These are phyloP conservation scores for Potamarius usumacintae DNA, from an alignment of 2,113 vertebrate species.

Conservation along the genomic window DNA sequence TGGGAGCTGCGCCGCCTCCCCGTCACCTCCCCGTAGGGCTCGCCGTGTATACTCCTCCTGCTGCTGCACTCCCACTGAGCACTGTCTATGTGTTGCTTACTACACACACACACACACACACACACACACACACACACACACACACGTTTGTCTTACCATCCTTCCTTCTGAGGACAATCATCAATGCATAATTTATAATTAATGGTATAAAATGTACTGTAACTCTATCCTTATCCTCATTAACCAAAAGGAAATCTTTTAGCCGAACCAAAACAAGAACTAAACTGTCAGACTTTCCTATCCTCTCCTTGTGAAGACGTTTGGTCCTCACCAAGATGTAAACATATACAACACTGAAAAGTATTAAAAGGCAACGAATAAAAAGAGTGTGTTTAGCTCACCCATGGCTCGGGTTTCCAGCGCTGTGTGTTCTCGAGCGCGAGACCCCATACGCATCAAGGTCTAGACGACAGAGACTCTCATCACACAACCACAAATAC, in stretches of 20 bases:
- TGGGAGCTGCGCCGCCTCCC: constrained; percentile 76
- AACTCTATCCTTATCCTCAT: background rate
- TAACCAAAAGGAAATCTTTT: background rate
- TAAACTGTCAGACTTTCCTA: background rate
- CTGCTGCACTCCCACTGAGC: constrained; percentile 71
- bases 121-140: background rate
- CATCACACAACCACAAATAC: background rate
- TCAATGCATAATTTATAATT: too few species aligned
- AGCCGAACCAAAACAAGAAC: background rate
- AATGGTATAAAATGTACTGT: too few species aligned
- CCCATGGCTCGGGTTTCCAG: constrained; percentile 74
- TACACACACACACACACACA: constrained; percentile 13
- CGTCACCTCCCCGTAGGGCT: constrained; percentile 76
- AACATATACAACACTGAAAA: background rate
- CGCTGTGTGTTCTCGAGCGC: constrained; percentile 71
- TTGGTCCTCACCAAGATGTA: background rate
- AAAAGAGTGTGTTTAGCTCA: constrained; percentile 55
- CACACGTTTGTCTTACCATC: background rate
- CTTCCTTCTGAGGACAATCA: background rate
- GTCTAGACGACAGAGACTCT: constrained; percentile 64
- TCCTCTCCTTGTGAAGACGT: background rate
- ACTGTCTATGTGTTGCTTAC: constrained; percentile 64
- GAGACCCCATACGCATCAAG: constrained; percentile 68
- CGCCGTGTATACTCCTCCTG: constrained; percentile 67
- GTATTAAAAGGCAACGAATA: background rate